These are phyloP conservation scores for Entomyzon cyanotis DNA, from an alignment of 2,113 vertebrate genomes.

Conservation along the genomic window DNA sequence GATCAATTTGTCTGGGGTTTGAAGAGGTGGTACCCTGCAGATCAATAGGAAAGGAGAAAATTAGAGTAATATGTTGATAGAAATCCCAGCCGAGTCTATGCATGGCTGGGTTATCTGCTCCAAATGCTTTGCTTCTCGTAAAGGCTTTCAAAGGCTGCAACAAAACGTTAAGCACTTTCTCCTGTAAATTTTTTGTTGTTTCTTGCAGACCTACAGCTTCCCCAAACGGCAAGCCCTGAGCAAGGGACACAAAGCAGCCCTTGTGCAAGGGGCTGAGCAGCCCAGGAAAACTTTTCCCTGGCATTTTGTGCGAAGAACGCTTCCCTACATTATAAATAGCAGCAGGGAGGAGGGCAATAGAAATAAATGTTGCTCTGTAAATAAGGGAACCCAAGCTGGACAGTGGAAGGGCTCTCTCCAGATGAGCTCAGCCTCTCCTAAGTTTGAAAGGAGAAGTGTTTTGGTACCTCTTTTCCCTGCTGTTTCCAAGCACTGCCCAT, in stretches of 20 bases:
- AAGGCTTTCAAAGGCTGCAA: slow-evolving; percentile 32
- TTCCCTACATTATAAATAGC: slow-evolving; percentile 52
- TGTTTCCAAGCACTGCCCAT: accelerated
- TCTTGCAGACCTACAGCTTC: slow-evolving; percentile 21
- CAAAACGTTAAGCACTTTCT: slow-evolving; percentile 10
- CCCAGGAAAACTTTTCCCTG: slow-evolving; percentile 24
- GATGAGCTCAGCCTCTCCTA: neutral
- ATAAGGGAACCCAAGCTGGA: neutral
- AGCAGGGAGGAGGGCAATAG: slow-evolving; percentile 15
- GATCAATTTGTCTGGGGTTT: slow-evolving; percentile 73
- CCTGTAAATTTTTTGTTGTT: neutral
- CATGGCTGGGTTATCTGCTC: slow-evolving; percentile 55
- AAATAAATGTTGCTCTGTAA: slow-evolving; percentile 46
- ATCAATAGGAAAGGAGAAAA: slow-evolving; percentile 72
- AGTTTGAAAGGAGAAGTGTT: neutral
- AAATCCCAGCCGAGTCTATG: slow-evolving; percentile 34
- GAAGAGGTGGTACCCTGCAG: slow-evolving; percentile 67
- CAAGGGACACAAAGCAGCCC: slow-evolving; percentile 1
- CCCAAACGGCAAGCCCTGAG: neutral
- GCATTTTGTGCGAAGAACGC: neutral
- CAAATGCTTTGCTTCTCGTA: slow-evolving; percentile 13
- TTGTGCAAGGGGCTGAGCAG: neutral
- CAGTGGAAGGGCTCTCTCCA: slow-evolving; percentile 20
- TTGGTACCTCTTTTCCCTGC: neutral
- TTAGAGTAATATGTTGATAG: slow-evolving; percentile 66